Evolutionary conservation across 2,888 invertebrate species (phyloP).

Genomic region (Bimastos eiseni): DNA sequence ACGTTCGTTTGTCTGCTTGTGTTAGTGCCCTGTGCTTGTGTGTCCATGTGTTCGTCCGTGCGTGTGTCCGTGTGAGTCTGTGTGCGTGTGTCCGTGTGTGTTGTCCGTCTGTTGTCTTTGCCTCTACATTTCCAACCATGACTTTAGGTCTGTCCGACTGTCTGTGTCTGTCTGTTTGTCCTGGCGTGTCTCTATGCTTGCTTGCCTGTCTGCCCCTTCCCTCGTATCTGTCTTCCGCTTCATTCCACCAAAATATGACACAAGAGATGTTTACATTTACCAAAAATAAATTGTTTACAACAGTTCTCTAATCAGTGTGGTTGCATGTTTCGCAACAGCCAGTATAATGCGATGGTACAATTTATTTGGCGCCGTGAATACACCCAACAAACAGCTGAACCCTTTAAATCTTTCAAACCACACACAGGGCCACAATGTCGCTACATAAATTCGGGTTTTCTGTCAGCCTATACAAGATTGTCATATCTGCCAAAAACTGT

Average conservation of each 20-base stretch:
- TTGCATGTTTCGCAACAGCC: neutral
- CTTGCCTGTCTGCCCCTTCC: neutral
- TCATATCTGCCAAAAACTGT: neutral
- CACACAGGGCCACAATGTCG: neutral
- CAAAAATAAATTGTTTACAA: neutral
- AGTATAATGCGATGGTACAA: neutral
- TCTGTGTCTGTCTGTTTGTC: neutral
- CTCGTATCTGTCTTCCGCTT: neutral
- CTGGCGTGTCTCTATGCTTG: neutral
- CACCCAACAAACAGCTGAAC: neutral
- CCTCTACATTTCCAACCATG: no score
- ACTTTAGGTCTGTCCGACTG: neutral
- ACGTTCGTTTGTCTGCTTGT: no score
- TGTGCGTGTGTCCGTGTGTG: no score
- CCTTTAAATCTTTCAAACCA: neutral
- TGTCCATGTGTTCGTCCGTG: no score
- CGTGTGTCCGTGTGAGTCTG: no score
- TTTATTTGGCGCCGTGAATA: neutral
- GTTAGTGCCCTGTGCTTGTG: no score
- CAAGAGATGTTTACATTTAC: neutral
- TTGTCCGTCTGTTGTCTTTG: neutral
- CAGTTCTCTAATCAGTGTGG: neutral
- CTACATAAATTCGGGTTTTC: neutral
- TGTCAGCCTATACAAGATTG: neutral
- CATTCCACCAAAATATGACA: neutral